A percentile compares a stretch with the other conserved stretches of the same genome.
These are phyloP conservation scores for Sebastes elongatus DNA, from an alignment of 2,797 vertebrate species.

Conservation along the genomic window DNA sequence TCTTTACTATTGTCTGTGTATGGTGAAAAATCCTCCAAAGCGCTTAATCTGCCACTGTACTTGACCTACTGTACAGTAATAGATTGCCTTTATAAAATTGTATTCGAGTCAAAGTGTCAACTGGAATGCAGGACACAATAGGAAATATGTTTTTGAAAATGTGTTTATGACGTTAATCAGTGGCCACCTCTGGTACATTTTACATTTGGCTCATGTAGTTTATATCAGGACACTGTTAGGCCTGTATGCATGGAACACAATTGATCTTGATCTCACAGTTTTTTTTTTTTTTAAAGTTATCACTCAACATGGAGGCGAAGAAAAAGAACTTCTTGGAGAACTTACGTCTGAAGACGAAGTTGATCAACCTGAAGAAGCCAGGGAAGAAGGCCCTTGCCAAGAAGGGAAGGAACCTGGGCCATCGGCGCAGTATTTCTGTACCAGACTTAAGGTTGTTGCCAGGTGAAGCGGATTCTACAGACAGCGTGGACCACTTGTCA, in stretches of 20 bases:
- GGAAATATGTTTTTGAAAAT: background rate
- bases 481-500: background rate
- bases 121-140: background rate
- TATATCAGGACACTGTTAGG: background rate
- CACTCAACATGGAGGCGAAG: conserved; percentile 76
- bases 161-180: background rate
- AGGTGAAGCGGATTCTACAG: background rate
- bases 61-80: background rate
- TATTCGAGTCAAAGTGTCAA: background rate
- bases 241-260: background rate
- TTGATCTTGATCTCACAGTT: background rate
- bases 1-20: background rate
- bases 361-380: conserved; percentile 65
- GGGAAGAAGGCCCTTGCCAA: conserved; percentile 66
- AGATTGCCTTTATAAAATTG: background rate
- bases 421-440: conserved; percentile 82
- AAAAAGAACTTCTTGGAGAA: conserved; percentile 75
- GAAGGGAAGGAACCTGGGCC: conserved; percentile 38
- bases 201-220: background rate
- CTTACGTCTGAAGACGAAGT: conserved; percentile 69
- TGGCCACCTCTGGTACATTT: background rate
- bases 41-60: background rate
- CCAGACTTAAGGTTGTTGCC: conserved; percentile 70
- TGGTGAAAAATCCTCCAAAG: background rate
- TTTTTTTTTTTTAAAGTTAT: conserved; percentile 9